Conservation (phyloP, 2,888 invertebrate species). For the Exocentrus adspersus region DNA sequence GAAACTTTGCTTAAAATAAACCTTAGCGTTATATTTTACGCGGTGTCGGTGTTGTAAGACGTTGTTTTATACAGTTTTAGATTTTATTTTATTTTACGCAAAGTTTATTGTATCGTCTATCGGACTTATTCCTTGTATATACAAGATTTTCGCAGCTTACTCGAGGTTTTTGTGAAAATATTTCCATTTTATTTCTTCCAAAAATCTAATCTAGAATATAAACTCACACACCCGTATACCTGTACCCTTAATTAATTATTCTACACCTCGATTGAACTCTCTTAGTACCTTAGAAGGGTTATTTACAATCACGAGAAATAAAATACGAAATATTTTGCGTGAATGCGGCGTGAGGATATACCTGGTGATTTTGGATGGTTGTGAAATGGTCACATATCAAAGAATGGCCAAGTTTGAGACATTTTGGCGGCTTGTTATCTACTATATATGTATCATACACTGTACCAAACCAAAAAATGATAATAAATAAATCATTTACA, state of each 20-base stretch:
- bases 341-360: constrained; percentile 32
- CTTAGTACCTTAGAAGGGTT: no score
- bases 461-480: constrained; percentile 61
- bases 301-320: constrained; percentile 6
- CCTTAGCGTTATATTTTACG: constrained; percentile 23
- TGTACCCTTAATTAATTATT: no score
- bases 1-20: constrained; percentile 42
- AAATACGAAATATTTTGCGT: constrained; percentile 33
- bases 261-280: no score
- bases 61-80: constrained; percentile 20
- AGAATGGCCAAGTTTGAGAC: constrained; percentile 49
- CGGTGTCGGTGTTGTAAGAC: constrained; percentile 13
- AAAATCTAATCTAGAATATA: not conserved
- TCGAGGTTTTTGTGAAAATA: constrained; percentile 32
- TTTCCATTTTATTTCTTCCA: constrained; percentile 22
- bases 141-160: constrained; percentile 41
- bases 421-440: constrained; percentile 57
- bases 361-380: constrained; percentile 53
- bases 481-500: constrained; percentile 58
- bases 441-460: constrained; percentile 62
- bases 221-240: not conserved
- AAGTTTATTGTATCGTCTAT: constrained; percentile 42
- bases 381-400: constrained; percentile 59
- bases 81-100: constrained; percentile 36
- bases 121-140: constrained; percentile 44